A percentile compares a stretch with the other conserved stretches of the same genome.
Evolutionary conservation across 2,888 invertebrate genomes (phyloP).

Genomic region (Phaedon cochleariae): DNA sequence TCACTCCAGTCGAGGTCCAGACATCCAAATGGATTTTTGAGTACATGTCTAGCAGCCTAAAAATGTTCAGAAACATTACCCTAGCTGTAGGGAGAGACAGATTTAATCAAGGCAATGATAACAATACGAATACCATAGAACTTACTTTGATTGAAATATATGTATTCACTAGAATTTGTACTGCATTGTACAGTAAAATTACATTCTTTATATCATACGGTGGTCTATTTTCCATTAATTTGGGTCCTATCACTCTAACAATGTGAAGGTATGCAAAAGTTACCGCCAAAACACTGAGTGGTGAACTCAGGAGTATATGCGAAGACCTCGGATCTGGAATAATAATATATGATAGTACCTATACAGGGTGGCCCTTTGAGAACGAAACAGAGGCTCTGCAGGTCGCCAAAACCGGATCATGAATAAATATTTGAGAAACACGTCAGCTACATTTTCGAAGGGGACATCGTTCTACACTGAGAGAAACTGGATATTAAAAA

Average conservation of each 20-base stretch:
- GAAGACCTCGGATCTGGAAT: not conserved
- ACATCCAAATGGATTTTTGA: not conserved
- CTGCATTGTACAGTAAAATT: constrained; percentile 71
- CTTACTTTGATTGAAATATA: constrained; percentile 53
- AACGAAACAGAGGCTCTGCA: no score
- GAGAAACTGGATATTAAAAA: no score
- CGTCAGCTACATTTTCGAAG: no score
- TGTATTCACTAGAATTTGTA: constrained; percentile 88
- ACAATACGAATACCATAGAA: no score
- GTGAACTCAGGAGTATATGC: not conserved
- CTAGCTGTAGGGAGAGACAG: no score
- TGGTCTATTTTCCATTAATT: constrained; percentile 90
- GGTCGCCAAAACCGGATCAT: no score
- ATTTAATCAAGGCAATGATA: no score
- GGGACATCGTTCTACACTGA: no score
- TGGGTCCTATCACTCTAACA: constrained; percentile 81
- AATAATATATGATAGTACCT: no score
- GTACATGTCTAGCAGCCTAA: not conserved
- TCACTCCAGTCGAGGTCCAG: not conserved
- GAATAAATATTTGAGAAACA: no score
- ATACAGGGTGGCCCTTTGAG: no score
- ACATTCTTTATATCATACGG: constrained; percentile 77
- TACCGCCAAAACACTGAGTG: not conserved
- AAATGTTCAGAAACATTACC: not conserved
- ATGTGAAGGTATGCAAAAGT: not conserved